A percentile compares a stretch with the other conserved stretches of the same genome.
These are phyloP conservation scores for Corythucha ciliata DNA, from an alignment of 2,888 invertebrate genomes.

Conservation along the genomic window DNA sequence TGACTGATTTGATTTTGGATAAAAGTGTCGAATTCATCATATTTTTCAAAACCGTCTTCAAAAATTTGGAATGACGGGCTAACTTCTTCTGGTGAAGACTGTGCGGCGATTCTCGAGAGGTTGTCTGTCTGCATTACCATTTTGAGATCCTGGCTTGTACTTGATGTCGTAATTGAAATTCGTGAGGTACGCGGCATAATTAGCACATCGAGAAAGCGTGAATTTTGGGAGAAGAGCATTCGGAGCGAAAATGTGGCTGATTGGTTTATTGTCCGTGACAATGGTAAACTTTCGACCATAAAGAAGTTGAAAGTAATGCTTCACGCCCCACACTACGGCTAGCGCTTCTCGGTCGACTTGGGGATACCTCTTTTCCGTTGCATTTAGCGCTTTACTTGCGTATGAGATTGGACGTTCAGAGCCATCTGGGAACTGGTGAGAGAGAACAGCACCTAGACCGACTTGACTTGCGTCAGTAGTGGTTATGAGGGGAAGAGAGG, in stretches of 20 bases:
- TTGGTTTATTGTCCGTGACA: too few relatives aligned
- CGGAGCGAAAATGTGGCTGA: too few relatives aligned
- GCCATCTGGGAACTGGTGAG: slow-evolving; percentile 38
- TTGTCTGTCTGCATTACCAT: too few relatives aligned
- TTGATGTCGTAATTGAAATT: slow-evolving; percentile 13
- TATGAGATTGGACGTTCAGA: slow-evolving; percentile 40
- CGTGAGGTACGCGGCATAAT: slow-evolving; percentile 13
- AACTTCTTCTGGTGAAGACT: too few relatives aligned
- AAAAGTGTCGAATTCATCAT: too few relatives aligned
- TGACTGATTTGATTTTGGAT: too few relatives aligned
- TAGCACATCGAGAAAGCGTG: slow-evolving; percentile 39
- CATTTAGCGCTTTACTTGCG: slow-evolving; percentile 38
- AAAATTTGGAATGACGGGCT: too few relatives aligned
- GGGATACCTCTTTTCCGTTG: slow-evolving; percentile 37
- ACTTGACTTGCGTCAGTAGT: slow-evolving; percentile 35
- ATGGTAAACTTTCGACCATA: slow-evolving; percentile 41
- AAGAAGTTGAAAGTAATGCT: slow-evolving; percentile 40
- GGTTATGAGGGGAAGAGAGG: slow-evolving; percentile 34
- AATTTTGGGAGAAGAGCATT: too few relatives aligned
- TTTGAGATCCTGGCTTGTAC: too few relatives aligned
- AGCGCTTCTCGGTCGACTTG: slow-evolving; percentile 38
- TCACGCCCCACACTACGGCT: slow-evolving; percentile 25
- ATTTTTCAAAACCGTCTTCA: too few relatives aligned
- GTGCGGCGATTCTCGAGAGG: too few relatives aligned
- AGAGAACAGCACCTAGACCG: slow-evolving; percentile 29